Percentiles rank a stretch among this genome's conserved stretches.
Conservation (phyloP, 2,113 vertebrate genomes). For the Protobothrops flavoviridis region DNA sequence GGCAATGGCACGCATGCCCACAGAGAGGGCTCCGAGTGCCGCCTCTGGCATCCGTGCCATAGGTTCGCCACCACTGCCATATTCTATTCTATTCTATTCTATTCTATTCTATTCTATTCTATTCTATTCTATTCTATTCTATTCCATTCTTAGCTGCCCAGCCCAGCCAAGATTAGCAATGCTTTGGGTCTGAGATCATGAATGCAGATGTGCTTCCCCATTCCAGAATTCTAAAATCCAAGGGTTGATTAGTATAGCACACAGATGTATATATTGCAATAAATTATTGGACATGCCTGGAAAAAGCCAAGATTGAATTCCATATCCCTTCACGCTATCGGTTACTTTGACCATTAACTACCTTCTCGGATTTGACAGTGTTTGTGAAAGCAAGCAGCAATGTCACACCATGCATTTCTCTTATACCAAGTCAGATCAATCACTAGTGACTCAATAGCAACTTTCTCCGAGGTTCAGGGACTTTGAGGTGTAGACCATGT, state of each 20-base stretch:
- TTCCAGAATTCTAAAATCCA: neutral
- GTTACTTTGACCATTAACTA: neutral
- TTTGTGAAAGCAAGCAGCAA: neutral
- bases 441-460: neutral
- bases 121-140: too few relatives aligned
- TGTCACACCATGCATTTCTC: neutral
- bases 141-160: neutral
- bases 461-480: neutral
- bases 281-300: neutral
- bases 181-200: neutral
- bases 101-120: too few relatives aligned
- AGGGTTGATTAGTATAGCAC: neutral
- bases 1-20: too few relatives aligned
- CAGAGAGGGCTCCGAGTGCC: too few relatives aligned
- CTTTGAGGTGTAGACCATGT: neutral
- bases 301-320: neutral
- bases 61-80: too few relatives aligned
- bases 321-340: neutral
- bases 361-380: neutral
- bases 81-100: too few relatives aligned
- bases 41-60: too few relatives aligned
- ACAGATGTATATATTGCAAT: neutral
- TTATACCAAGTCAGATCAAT: neutral
- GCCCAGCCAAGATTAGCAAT: neutral
- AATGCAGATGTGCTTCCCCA: neutral